A percentile compares a stretch with the other conserved stretches of the same genome.
These are phyloP conservation scores for Protaetia brevitarsis DNA, from an alignment of 1,140 invertebrate species.

Conservation along the genomic window DNA sequence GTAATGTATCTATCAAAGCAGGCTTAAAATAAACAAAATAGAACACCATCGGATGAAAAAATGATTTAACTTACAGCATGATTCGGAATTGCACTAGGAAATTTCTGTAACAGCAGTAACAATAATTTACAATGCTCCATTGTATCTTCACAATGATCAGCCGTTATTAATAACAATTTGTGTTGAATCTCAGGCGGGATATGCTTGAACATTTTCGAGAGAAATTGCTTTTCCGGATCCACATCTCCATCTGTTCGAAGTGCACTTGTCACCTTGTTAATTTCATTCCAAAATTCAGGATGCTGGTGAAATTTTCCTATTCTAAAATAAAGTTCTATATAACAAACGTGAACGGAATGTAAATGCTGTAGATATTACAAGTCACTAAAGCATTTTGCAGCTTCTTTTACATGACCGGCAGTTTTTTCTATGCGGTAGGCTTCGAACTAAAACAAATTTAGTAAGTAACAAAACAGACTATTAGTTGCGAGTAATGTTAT, in stretches of 20 bases:
- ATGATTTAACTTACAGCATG: slow-evolving; percentile 64
- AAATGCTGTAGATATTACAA: no score
- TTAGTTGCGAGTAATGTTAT: not conserved
- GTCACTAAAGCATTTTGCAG: slow-evolving; percentile 76
- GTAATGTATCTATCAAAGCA: slow-evolving; percentile 68
- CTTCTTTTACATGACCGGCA: slow-evolving; percentile 73
- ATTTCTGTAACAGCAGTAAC: slow-evolving; percentile 72
- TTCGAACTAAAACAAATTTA: slow-evolving; percentile 60
- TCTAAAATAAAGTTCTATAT: no score
- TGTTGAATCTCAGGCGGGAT: slow-evolving; percentile 65
- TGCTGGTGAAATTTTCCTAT: no score
- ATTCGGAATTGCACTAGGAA: slow-evolving; percentile 72
- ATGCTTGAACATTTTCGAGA: slow-evolving; percentile 53
- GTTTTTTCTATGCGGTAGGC: slow-evolving; percentile 78
- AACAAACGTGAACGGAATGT: no score
- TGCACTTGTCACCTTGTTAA: slow-evolving; percentile 73
- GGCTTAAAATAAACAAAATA: slow-evolving; percentile 48
- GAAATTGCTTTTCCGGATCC: no score
- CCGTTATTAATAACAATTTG: slow-evolving; percentile 72
- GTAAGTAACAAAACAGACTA: not conserved
- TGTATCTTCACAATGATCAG: slow-evolving; percentile 81
- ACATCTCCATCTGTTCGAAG: no score
- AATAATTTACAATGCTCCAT: slow-evolving; percentile 82
- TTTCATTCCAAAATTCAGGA: slow-evolving; percentile 72
- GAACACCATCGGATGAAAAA: slow-evolving; percentile 31